Evolutionary conservation across 30 jellyfish, hydroid and myxozoan species (phyloP).

Genomic region (Aurelia aurita): DNA sequence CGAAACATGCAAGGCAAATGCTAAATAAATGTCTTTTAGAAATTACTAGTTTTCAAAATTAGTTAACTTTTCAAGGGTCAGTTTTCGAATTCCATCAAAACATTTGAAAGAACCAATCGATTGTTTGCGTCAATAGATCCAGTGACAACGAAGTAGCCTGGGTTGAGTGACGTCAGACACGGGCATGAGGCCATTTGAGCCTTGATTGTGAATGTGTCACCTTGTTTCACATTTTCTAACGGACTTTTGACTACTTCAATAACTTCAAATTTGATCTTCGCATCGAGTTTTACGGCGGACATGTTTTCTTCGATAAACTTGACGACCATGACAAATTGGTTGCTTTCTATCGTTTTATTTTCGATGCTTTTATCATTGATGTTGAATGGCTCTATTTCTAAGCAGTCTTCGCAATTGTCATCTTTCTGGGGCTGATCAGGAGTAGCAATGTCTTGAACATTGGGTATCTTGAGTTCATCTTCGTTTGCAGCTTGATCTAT

Average conservation of each 20-base stretch:
- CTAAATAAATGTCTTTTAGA: no score
- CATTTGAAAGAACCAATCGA: constrained; percentile 50
- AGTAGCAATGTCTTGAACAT: background rate
- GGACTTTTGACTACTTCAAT: constrained; percentile 63
- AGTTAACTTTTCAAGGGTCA: background rate
- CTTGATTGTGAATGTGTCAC: constrained; percentile 61
- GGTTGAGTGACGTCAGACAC: constrained; percentile 57
- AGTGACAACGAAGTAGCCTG: constrained; percentile 64
- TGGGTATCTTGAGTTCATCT: background rate
- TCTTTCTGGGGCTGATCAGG: constrained; percentile 24
- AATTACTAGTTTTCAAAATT: no score
- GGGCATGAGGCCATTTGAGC: constrained; percentile 70
- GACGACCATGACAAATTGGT: constrained; percentile 69
- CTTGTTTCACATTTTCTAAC: constrained; percentile 11
- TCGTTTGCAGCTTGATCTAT: background rate
- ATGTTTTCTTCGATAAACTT: constrained; percentile 51
- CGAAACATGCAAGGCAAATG: no score
- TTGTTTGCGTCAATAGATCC: constrained; percentile 44
- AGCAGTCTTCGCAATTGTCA: constrained; percentile 39
- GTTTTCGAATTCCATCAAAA: constrained; percentile 59
- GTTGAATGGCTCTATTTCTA: constrained; percentile 46
- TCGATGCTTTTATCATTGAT: constrained; percentile 23
- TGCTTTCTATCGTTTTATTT: constrained; percentile 44
- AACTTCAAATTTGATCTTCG: constrained; percentile 62
- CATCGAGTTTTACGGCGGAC: constrained; percentile 46